Percentiles rank a stretch among this genome's conserved stretches.
Evolutionary conservation across 2,113 vertebrate species (phyloP).

Genomic region (Aptenodytes forsteri): DNA sequence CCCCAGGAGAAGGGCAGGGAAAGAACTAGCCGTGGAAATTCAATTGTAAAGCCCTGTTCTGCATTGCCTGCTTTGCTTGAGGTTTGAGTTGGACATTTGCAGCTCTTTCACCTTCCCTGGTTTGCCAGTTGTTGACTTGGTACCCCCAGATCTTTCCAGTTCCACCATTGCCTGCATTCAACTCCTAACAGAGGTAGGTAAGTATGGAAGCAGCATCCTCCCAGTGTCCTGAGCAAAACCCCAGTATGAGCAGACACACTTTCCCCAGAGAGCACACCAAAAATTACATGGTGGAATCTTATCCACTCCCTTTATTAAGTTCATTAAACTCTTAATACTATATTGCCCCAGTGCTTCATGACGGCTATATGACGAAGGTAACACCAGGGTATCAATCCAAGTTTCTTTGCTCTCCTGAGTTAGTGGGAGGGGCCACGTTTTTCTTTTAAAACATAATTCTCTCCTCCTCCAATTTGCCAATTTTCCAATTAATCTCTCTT

Average conservation of each 20-base stretch:
- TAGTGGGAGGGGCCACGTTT: neutral
- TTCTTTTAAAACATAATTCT: neutral
- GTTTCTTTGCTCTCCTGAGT: neutral
- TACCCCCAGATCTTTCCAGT: neutral
- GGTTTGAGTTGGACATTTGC: neutral
- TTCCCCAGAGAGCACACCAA: neutral
- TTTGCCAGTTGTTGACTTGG: neutral
- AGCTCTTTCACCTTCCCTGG: neutral
- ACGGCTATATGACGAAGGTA: neutral
- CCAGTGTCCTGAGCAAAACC: neutral
- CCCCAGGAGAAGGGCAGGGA: neutral
- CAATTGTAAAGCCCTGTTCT: neutral
- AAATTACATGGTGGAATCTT: neutral
- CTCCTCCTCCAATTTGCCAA: neutral
- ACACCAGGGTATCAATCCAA: neutral
- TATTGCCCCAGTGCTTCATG: neutral
- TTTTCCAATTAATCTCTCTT: neutral
- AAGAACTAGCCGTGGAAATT: accelerated
- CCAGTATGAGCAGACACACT: neutral
- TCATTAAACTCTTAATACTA: neutral
- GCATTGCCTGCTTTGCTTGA: neutral
- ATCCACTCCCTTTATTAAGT: neutral
- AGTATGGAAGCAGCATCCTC: neutral
- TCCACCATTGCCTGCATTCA: neutral
- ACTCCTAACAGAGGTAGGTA: neutral